Base-by-base conservation (phyloP, 1,140 invertebrate species). In the Ephestia elutella region DNA sequence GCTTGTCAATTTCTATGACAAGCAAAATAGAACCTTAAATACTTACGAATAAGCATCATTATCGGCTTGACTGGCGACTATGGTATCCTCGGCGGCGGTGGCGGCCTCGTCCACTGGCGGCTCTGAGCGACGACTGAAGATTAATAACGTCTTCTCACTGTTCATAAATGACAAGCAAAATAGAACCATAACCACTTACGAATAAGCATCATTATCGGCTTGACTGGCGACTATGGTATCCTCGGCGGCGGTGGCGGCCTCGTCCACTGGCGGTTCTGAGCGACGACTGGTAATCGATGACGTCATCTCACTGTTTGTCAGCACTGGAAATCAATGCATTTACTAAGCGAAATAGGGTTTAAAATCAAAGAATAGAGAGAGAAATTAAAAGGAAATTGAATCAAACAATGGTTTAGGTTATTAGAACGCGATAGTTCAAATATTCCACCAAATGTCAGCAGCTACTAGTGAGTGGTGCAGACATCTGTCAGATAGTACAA, bases 221-320 rank as follows among this genome's bases (percentile, higher is more conserved):
- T 44, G 38, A 2, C 38, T 17, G 13, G 38, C 38, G 1, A 44
- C 15, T 44, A 44, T 3, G 19, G 20, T 60, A 28, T 19, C 61
- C 38, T 57, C 60, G 0, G 56, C 65, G 0, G 44, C 56, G 0
- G 57, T 8, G 10, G 58, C 32, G 9, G 53, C 54, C n/a, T 66
- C 65, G 18, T 68, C 70, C 8, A 64, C 48, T 2, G 71, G 18
- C n/a, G 66, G 67, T 7, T 64, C 50, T 2, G 71, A 71, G 2
- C 72, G 70, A 0, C 71, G 66, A 32, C 80, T 80, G 0, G 28
- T 62, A 0, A 30, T 58, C 3, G 78, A 79, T 0, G 66, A 35
- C 15, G 71, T 68, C 76, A 80, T 78, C 54, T 80, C 80, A 57
- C 71, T 77, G 5, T 63, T 9, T 13, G 74, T 73, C 18, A 75